These are phyloP conservation scores for Antheraea assamensis DNA, from an alignment of 2,888 invertebrate species.

Conservation along the genomic window DNA sequence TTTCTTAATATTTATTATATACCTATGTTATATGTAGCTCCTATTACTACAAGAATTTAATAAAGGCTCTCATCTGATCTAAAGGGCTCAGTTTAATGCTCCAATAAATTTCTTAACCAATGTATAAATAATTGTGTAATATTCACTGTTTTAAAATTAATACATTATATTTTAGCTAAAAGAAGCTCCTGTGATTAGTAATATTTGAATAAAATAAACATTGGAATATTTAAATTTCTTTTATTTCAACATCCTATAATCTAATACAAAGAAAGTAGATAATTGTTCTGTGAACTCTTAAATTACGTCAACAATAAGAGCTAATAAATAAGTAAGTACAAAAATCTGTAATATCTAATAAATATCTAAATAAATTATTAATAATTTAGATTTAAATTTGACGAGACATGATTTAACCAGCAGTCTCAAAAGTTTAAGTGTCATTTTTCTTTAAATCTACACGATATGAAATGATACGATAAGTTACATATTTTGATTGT, in stretches of 20 bases:
- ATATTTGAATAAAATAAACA: slow-evolving; percentile 5
- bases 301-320: neutral
- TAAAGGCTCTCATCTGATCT: slow-evolving; percentile 28
- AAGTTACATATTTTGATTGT: neutral
- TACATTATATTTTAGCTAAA: neutral
- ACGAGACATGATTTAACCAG: neutral
- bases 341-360: neutral
- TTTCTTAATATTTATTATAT: neutral
- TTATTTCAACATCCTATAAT: slow-evolving; percentile 7
- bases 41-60: slow-evolving; percentile 34
- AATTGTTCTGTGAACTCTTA: neutral
- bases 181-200: neutral
- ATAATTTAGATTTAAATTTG: neutral
- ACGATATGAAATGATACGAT: neutral
- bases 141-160: neutral
- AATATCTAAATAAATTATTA: neutral
- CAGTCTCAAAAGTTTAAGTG: neutral
- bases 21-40: neutral
- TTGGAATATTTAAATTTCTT: neutral
- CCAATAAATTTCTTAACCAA: neutral
- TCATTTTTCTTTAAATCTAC: neutral
- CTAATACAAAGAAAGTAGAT: neutral
- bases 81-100: neutral
- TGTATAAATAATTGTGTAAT: neutral
- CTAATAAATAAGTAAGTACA: neutral